Percentiles rank a stretch among this genome's conserved stretches.
Evolutionary conservation across 2,888 invertebrate species (phyloP).

Genomic region (Fragum fragum): DNA sequence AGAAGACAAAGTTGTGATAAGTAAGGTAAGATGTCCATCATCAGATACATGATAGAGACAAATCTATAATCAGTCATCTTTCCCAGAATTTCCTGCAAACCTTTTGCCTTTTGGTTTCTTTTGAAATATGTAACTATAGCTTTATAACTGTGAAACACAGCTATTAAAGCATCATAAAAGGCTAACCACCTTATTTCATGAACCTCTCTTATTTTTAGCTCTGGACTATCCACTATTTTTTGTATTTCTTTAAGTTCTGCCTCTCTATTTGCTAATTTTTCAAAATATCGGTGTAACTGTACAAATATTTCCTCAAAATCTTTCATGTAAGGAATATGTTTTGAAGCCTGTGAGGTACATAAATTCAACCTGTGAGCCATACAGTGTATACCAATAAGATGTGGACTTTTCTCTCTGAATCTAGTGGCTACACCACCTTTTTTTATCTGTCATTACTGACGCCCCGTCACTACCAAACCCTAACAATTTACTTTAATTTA

Average conservation of each 20-base stretch:
- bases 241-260: conserved; percentile 40
- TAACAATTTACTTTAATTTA: conserved; percentile 10
- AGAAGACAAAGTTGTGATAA: conserved; percentile 7
- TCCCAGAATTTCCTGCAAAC: not conserved
- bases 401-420: conserved; percentile 30
- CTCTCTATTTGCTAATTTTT: conserved; percentile 23
- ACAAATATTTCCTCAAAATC: conserved; percentile 8
- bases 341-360: conserved; percentile 35
- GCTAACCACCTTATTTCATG: conserved; percentile 37
- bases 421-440: conserved; percentile 30
- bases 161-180: conserved; percentile 30
- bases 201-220: conserved; percentile 28
- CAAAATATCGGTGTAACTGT: not conserved
- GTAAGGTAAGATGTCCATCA: conserved; percentile 18
- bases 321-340: conserved; percentile 8
- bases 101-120: conserved; percentile 4
- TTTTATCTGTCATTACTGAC: conserved; percentile 29
- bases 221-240: conserved; percentile 20
- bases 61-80: conserved; percentile 25
- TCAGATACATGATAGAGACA: conserved; percentile 14
- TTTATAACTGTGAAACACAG: conserved; percentile 32
- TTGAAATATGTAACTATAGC: conserved; percentile 8
- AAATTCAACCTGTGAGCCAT: conserved; percentile 44
- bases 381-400: conserved; percentile 33
- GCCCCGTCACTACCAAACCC: conserved; percentile 40